Evolutionary conservation across 2,797 vertebrate species (phyloP).

Genomic region (Amphiprion clarkii): DNA sequence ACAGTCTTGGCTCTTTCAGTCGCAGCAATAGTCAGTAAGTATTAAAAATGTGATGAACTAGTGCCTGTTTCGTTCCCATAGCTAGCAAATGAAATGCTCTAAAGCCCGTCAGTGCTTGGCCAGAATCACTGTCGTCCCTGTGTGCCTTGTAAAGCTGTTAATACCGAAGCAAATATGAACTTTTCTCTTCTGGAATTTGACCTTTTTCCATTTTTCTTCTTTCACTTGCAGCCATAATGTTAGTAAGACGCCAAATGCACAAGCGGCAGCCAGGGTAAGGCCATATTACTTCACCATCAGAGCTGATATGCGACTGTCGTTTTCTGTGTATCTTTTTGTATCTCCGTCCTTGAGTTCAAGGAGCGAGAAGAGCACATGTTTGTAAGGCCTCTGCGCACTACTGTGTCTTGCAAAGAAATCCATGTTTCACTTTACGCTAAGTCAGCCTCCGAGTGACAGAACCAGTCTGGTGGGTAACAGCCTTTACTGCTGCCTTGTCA

Average conservation of each 20-base stretch:
- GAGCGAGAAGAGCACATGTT: neutral
- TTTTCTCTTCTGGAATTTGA: constrained; percentile 47
- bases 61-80: constrained; percentile 26
- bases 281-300: constrained; percentile 14
- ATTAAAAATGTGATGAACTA: constrained; percentile 4
- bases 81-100: constrained; percentile 33
- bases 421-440: constrained; percentile 36
- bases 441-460: constrained; percentile 70
- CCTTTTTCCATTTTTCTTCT: constrained; percentile 44
- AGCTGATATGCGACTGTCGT: constrained; percentile 1
- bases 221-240: constrained; percentile 67
- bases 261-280: constrained; percentile 83
- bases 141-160: constrained; percentile 46
- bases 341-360: neutral
- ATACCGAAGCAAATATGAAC: constrained; percentile 62
- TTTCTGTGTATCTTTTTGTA: neutral
- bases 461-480: constrained; percentile 83
- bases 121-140: constrained; percentile 15
- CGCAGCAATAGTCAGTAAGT: constrained; percentile 74
- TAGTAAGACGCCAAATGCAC: constrained; percentile 74
- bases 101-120: constrained; percentile 19
- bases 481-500: constrained; percentile 52
- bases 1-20: constrained; percentile 69
- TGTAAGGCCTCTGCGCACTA: neutral
- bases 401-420: constrained; percentile 14